Base-by-base conservation (phyloP, 1,140 invertebrate species). In the Heliconius himera region DNA sequence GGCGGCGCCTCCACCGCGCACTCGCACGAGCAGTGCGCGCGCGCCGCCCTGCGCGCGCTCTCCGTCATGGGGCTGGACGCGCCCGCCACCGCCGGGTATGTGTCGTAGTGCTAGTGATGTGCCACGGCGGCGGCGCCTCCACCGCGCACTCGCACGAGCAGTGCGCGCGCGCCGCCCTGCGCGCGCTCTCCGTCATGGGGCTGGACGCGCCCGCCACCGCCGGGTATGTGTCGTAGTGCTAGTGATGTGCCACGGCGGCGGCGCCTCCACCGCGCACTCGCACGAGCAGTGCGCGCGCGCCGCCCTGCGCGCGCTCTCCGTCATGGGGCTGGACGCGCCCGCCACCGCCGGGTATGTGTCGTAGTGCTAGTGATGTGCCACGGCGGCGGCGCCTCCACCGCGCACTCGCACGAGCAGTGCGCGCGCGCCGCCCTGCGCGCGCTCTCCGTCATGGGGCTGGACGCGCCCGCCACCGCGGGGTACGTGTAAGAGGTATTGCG, bases 161-260 rank as follows among this genome's bases (percentile, higher is more conserved):
- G 92, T 98, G 98, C 82, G 96, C 98, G 1, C 95, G 97, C 66
- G 97, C 97, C 85, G 98, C 98, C n/a, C 94, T 99, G 5, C 96
- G 97, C 83, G 96, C 97, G 20, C 95, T 99, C 41, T 97, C 97
- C 79, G 97, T 98, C 94, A 96, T 98, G 92, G 98, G 98, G 76
- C 95, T 98, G 22, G 97, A 98, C 90, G 97, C 91, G 78, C 85
- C 89, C 81, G 49, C 84, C 73, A 80, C 77, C 83, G 81, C 81
- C 49, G 26, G 26, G 26, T 26, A 1, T 1, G 26, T 26, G 26
- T 26, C 26, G 1, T 26, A 26, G 1, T 26, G 26, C 26, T 26
- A 26, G 98, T 99, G 92, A 97, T 99, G 84, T 98, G 98, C 92
- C 98, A 99, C 93, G 99, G 99, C 46, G 96, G 97, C 88, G 98